Base-by-base conservation (phyloP, 2,888 invertebrate species). In the Asteroscopus sphinx region DNA sequence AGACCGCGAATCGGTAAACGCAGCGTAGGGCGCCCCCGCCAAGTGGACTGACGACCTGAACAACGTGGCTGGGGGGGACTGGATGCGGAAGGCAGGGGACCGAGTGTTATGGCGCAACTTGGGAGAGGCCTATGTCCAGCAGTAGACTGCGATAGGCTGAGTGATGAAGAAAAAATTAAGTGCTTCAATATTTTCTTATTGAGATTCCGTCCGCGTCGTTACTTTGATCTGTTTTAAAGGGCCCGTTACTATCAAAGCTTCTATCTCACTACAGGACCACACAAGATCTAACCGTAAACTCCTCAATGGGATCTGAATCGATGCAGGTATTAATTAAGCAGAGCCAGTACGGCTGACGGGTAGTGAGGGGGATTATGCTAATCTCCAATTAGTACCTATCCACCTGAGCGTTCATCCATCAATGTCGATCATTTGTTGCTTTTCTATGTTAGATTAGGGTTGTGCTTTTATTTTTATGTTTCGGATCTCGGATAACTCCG, bases 341-440 rank as follows among this genome's bases (percentile, higher is more conserved):
- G 12, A 33, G 59, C 28, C 25, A 42, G 41, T 51, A 44, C 21
- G 42, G 51, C 35, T 39, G 37, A 13, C 15, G 42, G 39, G 17
- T 32, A 15, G 59, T 12, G 75, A 66, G 73, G 73, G 60, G 65
- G 62, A 55, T 62, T 80, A 87, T 87, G 86, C 85, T 86, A 87
- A 88, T 80, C 73, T 81, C 82, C 90, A 90, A 90, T 90, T 88
- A 90, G 84, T 76, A 77, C 68, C 72, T 69, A 71, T 73, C 76
- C 63, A 75, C 69, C 66, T 51, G 62, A 67, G 63, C 66, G 62
- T 16, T 58, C 77, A 83, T 87, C 84, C 60, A 80, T 87, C 86
- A 87, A 72, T 70, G 86, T 82, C 85, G 53, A 58, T 66, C 62
- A 64, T 68, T 68, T 64, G 69, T 60, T 42, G 58, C 55, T 63